Base-by-base conservation (phyloP, 1,140 invertebrate species). In the Zeugodacus cucurbitae region DNA sequence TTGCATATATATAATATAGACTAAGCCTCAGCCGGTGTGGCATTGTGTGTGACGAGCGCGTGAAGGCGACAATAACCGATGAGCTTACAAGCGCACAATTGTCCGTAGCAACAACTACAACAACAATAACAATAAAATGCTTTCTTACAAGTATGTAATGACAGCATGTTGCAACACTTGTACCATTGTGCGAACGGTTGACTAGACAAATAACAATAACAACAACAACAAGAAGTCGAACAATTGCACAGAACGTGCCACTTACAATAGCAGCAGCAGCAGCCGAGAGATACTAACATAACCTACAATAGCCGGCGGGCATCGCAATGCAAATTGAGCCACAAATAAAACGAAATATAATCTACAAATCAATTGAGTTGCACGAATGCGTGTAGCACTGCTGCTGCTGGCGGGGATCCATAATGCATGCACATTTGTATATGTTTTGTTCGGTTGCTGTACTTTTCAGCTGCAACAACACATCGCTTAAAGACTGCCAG, bases 341-440 rank as follows among this genome's bases (percentile, higher is more conserved):
- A 34, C 74, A 82, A 82, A 82, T 82, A 82, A 48, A 82, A 82
- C 74, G 74, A 82, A 82, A 48, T 82, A 82, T 48, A 48, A 82
- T 82, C 74, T 54, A 82, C 74, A 82, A 82, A 82, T 82, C 74
- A 82, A 82, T 82, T 82, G 74, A 82, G 74, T 82, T 82, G 74
- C 74, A 82, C 74, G 74, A 82, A 82, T 29, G 74, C 44, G 74
- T 82, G 26, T n/a, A 48, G n/a, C 26, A 48, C 11, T 8, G 74
- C 41, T 54, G 26, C 41, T 11, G 74, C 41, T 54, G 26, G n/a
- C 4, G 20, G 74, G 41, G 11, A 54, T 17, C 11, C 74, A 44
- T 48, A 82, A 48, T 82, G 44, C 48, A 54, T 54, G 0, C 11
- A 54, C 48, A 48, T 10, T 82, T 82, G 74, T 82, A 37, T 29